Evolutionary conservation across 2,113 vertebrate genomes (phyloP).

Genomic region (Arenaria interpres): DNA sequence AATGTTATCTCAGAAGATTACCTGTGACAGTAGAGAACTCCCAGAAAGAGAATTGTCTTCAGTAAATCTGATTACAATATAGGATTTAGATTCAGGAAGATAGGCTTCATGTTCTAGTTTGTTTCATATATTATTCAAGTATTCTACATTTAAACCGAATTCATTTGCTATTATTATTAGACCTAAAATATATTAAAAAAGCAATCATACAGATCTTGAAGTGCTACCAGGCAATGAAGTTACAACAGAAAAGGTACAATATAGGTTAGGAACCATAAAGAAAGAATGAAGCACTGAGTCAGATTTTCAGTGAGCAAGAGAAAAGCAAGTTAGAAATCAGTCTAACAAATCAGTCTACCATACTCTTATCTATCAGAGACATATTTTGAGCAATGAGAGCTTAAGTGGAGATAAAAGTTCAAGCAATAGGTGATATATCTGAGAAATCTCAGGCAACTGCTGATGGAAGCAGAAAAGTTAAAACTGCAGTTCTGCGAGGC

Average conservation of each 20-base stretch:
- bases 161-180: neutral
- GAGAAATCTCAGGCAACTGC: neutral
- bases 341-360: neutral
- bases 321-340: slow-evolving; percentile 34
- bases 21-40: neutral
- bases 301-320: neutral
- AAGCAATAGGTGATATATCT: slow-evolving; percentile 14
- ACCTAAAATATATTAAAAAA: neutral
- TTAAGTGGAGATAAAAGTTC: slow-evolving; percentile 28
- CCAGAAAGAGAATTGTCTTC: neutral
- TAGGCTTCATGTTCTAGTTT: neutral
- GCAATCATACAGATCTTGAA: neutral
- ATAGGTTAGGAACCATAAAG: neutral
- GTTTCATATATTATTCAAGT: neutral
- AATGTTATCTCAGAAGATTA: neutral
- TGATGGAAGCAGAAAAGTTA: slow-evolving; percentile 45
- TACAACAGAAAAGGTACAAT: neutral
- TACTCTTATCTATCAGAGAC: slow-evolving; percentile 14
- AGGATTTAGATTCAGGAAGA: neutral
- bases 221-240: neutral
- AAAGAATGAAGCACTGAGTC: neutral
- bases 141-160: neutral
- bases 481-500: neutral
- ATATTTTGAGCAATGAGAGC: slow-evolving; percentile 17
- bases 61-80: neutral